Evolutionary conservation across 1,140 invertebrate genomes (phyloP), one percentile per base, ranked within the genome.

Genomic region (Atopsyche davidsoni): DNA sequence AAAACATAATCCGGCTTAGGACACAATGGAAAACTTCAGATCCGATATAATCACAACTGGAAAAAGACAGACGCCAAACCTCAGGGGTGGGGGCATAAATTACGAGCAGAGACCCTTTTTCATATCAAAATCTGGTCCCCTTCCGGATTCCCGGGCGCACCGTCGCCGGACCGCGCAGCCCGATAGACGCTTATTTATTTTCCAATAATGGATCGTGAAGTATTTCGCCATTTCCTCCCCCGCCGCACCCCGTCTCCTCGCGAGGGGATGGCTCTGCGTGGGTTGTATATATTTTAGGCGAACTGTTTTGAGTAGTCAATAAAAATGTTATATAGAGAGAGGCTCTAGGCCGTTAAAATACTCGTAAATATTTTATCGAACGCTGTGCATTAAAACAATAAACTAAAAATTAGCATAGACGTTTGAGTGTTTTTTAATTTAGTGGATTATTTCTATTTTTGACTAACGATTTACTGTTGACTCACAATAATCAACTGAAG

Each of bases 171-270:
- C 36, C 46, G 45, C 39, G 47, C 13, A 39, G 16, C 11, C 38
- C 31, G 36, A 41, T 49, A 49, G 46, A 49, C 46, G 52, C 46
- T 49, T 54, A 54, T 54, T 54, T 54, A 54, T 54, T 54, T 54
- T 45, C 46, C 42, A 49, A 54, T 54, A 54, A 54, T 49, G 52
- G 52, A 43, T 44, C 31, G 46, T 44, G 52, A 54, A 54, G 40
- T 45, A 54, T 49, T 45, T 14, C 13, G 35, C 25, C 7, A 7
- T 7, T 31, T 9, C n/a, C 7, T 31, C 7, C 4, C n/a, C 17
- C 4, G 35, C 7, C 17, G n/a, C 17, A 36, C 35, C 35, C 35
- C 17, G n/a, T 36, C 35, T 36, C n/a, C 35, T 17, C 17, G 35
- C 13, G 35, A 6, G 17, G 17, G 17, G 13, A n/a, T n/a, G n/a